Base-by-base conservation (phyloP, 1,140 invertebrate species). In the Harlomillsia oculata region DNA sequence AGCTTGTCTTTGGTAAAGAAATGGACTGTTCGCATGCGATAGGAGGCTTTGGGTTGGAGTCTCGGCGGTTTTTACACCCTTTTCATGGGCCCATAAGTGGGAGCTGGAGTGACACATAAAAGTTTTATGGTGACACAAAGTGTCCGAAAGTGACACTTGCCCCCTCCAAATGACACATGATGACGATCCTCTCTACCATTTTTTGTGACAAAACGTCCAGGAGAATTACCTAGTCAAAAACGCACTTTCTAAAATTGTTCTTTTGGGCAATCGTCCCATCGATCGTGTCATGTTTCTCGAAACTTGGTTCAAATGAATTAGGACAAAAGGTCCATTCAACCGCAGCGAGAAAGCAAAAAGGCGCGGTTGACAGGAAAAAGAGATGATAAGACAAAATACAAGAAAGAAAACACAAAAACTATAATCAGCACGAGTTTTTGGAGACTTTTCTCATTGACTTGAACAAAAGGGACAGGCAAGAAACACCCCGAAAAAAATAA, bases 101-200 rank as follows among this genome's bases (percentile, higher is more conserved):
- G 45, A 48, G n/a, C n/a, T 48, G 30, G 45, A 48, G 45, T 48
- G 45, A 48, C 30, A 48, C 34, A 48, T 32, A n/a, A 48, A 48
- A 48, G 36, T 48, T 48, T 48, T 48, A 48, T 48, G 45, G 45
- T 48, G 45, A 48, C 28, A 28, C 45, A 48, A 48, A 48, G 28
- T 48, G 45, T 48, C 45, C n/a, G n/a, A n/a, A n/a, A n/a, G n/a
- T n/a, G n/a, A n/a, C 26, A 32, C 45, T 48, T n/a, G 9, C 26
- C 11, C 28, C 34, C 45, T 30, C 11, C 21, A 5, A 16, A 26
- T 48, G n/a, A n/a, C 5, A n/a, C 20, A 14, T 40, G n/a, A 40
- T 6, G 37, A 6, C 37, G 5, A 40, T 40, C 5, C 37, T 40
- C n/a, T 6, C 37, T 40, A 16, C 37, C n/a, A n/a, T 40, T 20